Conservation (phyloP, 2,888 invertebrate species). For the Zeuzera pyrina region DNA sequence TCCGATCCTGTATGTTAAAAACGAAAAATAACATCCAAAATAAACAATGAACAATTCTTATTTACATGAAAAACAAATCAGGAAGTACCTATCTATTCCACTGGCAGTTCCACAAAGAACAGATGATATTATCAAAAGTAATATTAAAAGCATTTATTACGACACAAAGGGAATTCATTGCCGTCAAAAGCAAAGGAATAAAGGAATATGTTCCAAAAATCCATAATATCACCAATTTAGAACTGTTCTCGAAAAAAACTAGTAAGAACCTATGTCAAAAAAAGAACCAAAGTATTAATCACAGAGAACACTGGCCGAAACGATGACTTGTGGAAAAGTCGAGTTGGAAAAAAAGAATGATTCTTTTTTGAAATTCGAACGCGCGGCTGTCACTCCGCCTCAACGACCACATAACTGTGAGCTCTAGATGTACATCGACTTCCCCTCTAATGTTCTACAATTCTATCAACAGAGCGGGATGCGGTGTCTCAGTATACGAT, state of each 20-base stretch:
- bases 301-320: constrained; percentile 47
- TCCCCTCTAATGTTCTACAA: background rate
- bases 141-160: constrained; percentile 2
- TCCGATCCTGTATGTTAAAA: too few relatives aligned
- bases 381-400: constrained; percentile 38
- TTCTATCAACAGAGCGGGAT: constrained; percentile 4
- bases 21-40: too few relatives aligned
- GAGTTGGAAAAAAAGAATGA: constrained; percentile 31
- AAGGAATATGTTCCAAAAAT: constrained; percentile 13
- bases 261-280: constrained; percentile 16
- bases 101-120: constrained; percentile 7
- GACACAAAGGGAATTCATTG: background rate
- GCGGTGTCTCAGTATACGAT: constrained; percentile 18
- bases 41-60: too few relatives aligned
- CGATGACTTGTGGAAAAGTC: constrained; percentile 58
- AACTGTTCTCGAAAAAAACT: constrained; percentile 8
- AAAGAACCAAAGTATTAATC: constrained; percentile 50
- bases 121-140: constrained; percentile 15
- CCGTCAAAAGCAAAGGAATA: constrained; percentile 5
- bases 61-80: too few relatives aligned
- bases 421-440: background rate
- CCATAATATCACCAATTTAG: constrained; percentile 20
- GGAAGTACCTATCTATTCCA: too few relatives aligned
- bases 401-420: background rate
- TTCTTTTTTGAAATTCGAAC: constrained; percentile 48